phyloP scores from a whole-genome alignment of 2,888 invertebrate genomes.

The Biston stratarius region DNA sequence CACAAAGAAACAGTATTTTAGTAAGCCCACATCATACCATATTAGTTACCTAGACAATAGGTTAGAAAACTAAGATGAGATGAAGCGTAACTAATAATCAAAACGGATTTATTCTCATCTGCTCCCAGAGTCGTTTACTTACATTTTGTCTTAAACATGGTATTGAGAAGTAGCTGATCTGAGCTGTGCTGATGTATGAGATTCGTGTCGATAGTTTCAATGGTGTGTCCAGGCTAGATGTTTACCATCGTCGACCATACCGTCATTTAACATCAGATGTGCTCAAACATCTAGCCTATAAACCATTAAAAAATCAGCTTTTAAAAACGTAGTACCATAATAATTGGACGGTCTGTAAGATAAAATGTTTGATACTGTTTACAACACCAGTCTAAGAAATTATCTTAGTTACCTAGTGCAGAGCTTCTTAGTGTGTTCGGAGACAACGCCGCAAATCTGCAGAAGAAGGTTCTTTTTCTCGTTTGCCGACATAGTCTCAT shows the following conservation, averaged over 20 bases:
- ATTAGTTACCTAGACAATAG: neutral
- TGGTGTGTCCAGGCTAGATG: too few relatives aligned
- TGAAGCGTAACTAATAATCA: neutral
- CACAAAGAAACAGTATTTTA: too few relatives aligned
- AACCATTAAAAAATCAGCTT: neutral
- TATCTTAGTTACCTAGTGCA: conserved; percentile 85
- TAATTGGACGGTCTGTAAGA: too few relatives aligned
- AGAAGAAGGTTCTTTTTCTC: conserved; percentile 87
- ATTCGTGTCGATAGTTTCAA: too few relatives aligned
- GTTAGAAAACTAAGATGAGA: neutral
- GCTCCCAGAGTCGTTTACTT: neutral
- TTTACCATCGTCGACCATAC: too few relatives aligned
- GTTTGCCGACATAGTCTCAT: conserved; percentile 87
- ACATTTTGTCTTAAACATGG: neutral
- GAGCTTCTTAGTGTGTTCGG: conserved; percentile 90
- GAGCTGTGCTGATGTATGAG: neutral
- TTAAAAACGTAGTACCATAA: neutral
- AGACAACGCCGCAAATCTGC: conserved; percentile 91
- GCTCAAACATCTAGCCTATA: too few relatives aligned
- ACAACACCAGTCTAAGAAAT: neutral
- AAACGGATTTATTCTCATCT: neutral
- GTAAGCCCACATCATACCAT: neutral
- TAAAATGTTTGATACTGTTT: neutral
- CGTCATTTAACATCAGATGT: too few relatives aligned
- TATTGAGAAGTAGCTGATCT: neutral